These are phyloP conservation scores for Diachrysia chrysitis DNA, from an alignment of 2,888 invertebrate genomes.

Conservation along the genomic window DNA sequence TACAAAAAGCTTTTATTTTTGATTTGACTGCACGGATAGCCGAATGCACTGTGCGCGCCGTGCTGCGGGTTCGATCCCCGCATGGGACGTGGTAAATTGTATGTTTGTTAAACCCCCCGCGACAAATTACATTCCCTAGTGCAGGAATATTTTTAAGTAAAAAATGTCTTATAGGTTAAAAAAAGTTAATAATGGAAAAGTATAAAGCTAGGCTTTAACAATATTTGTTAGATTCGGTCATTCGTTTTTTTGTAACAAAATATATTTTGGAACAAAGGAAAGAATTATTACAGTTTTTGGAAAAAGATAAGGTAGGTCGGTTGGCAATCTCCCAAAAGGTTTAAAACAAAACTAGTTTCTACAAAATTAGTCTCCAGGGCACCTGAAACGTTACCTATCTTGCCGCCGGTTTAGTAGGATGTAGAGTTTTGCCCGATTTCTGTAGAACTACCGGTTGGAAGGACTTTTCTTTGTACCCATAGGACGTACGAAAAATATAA, in stretches of 20 bases:
- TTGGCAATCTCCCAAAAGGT: conserved; percentile 32
- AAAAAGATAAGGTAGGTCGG: conserved; percentile 43
- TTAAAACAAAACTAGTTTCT: conserved; percentile 38
- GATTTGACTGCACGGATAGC: too few relatives aligned
- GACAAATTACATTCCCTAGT: too few relatives aligned
- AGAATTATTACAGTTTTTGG: conserved; percentile 24
- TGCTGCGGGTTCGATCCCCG: too few relatives aligned
- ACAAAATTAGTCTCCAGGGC: conserved; percentile 26
- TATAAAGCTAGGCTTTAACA: too few relatives aligned
- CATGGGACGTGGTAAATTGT: too few relatives aligned
- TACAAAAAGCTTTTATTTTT: too few relatives aligned
- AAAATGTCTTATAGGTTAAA: too few relatives aligned
- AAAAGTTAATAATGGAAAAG: too few relatives aligned
- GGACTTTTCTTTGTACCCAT: background rate
- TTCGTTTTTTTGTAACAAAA: background rate
- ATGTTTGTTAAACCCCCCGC: too few relatives aligned
- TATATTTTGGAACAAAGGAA: conserved; percentile 12
- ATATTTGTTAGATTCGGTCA: too few relatives aligned
- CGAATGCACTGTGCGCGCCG: too few relatives aligned
- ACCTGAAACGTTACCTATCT: conserved; percentile 16
- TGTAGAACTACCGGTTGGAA: background rate
- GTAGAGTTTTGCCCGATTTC: background rate
- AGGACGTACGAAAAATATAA: background rate
- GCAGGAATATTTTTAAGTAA: too few relatives aligned
- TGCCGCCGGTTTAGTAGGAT: background rate